Base-by-base conservation (phyloP, 2,888 invertebrate species). In the Vandiemenella viatica region DNA sequence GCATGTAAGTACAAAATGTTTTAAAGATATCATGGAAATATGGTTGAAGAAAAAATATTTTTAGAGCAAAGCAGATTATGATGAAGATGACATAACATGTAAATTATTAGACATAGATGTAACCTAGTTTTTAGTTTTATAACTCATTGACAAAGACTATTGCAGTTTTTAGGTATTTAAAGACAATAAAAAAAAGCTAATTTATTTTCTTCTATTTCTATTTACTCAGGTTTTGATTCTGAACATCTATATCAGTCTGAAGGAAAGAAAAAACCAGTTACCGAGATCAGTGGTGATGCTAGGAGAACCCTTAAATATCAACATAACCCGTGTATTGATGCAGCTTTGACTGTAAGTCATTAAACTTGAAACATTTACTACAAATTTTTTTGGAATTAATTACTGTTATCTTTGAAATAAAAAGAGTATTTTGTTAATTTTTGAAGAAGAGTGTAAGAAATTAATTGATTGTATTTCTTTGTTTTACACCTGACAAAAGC, bases 251-350 rank as follows among this genome's bases (percentile, higher is more conserved):
- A 81, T 56, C 69, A 79, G 49, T 68, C 80, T 16, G 72, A 76
- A 13, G 81, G 83, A 60, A 71, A 64, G 53, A 73, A 74, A 58
- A 79, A 76, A 66, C 83, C 78, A 60, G 74, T 74, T 32, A 67
- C 72, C 44, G 73, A 72, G 57, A 77, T 77, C 41, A 70, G 69
- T 6, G 60, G 72, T 6, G 71, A 74, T 10, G 62, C 77, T 17
- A 72, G 76, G 52, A 64, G 67, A 17, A 75, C 77, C 4, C 61
- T 85, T 1, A 64, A 67, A 16, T 71, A 72, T 53, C 61, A 60
- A 32, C 53, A 67, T 16, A 80, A 84, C 59, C 71, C 75, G 57
- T 88, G 87, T 64, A 71, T 77, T 26, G 76, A 77, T 51, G 77
- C 81, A 56, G 73, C 79, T 8, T 68, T 79, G 50, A 65, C 69